Evolutionary conservation across 1,140 invertebrate species (phyloP).

Genomic region (Drosophila nigrodunni): DNA sequence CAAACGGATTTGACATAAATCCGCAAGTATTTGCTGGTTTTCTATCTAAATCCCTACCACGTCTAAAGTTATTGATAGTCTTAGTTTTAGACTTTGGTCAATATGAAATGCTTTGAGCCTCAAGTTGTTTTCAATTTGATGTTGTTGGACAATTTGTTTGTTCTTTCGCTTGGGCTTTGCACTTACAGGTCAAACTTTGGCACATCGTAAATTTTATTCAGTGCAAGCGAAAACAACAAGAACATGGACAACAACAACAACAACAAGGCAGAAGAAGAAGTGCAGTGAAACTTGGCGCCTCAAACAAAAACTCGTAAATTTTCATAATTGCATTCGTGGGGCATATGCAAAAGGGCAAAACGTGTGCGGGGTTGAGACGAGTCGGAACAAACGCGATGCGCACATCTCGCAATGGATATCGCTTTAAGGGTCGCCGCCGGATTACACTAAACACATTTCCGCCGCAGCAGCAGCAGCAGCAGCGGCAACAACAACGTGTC

Average conservation of each 20-base stretch:
- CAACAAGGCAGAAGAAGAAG: slow-evolving; percentile 13
- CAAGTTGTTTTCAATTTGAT: slow-evolving; percentile 36
- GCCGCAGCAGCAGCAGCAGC: slow-evolving; percentile 51
- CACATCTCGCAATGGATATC: slow-evolving; percentile 47
- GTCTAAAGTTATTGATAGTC: slow-evolving; percentile 3
- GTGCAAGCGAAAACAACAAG: slow-evolving; percentile 37
- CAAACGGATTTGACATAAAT: too few relatives aligned
- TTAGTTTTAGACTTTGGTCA: not conserved
- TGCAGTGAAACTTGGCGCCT: slow-evolving; percentile 40
- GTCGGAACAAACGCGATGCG: slow-evolving; percentile 19
- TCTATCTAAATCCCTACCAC: not conserved
- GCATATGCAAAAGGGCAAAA: not conserved
- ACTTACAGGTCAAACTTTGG: slow-evolving; percentile 60
- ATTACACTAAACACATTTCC: slow-evolving; percentile 79
- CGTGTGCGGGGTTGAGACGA: not conserved
- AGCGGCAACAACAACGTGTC: slow-evolving; percentile 61
- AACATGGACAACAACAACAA: slow-evolving; percentile 33
- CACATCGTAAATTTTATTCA: slow-evolving; percentile 72
- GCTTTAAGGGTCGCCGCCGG: slow-evolving; percentile 50
- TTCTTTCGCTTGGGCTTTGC: slow-evolving; percentile 19
- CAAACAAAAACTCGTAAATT: slow-evolving; percentile 77
- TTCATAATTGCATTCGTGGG: slow-evolving; percentile 74
- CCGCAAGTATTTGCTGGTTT: not conserved
- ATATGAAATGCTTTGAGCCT: slow-evolving; percentile 13
- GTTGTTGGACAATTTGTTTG: slow-evolving; percentile 42